Base-by-base conservation (phyloP, 1,140 invertebrate genomes). In the Oryctes rhinoceros region DNA sequence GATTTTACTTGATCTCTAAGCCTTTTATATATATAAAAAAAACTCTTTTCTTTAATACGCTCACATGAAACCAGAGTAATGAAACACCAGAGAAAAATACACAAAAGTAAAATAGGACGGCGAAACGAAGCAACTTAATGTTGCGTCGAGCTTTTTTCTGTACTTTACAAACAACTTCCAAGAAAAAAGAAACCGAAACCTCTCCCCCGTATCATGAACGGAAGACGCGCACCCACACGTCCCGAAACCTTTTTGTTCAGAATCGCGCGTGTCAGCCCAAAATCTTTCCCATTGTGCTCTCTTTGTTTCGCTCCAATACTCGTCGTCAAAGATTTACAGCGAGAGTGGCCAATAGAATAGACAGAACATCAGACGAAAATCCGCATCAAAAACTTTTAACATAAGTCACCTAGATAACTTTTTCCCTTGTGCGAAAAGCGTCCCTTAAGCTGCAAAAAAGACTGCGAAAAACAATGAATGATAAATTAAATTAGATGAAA, bases 341-440 rank as follows among this genome's bases (percentile, higher is more conserved):
- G 15, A n/a, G 15, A 59, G 7, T 7, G 53, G 18, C 13, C 53
- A 59, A 59, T 6, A 6, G 53, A 59, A 59, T n/a, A 59, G 15
- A 59, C 53, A 18, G 4, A 59, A 15, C 53, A 3, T 59, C 53
- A 59, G n/a, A n/a, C 15, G 18, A 59, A 18, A 59, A 59, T 59
- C 15, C 53, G 53, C 53, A 59, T 59, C 53, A 59, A 18, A 59
- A 59, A 59, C 15, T 59, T 59, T 59, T 7, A 59, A 59, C 53
- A 59, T 59, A 59, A 59, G 53, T 59, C 53, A 59, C 53, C 53
- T 59, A 44, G 53, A 59, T 59, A 59, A 59, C 15, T 59, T 59
- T 59, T 18, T 59, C n/a, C 53, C n/a, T 59, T 18, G 53, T 7
- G 49, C 49, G 11, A n/a, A 53, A n/a, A 13, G 49, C 3, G 49